Percentiles rank a stretch among this genome's conserved stretches.
Conservation (phyloP, 1,140 invertebrate species). For the Zaprionus ornatus region DNA sequence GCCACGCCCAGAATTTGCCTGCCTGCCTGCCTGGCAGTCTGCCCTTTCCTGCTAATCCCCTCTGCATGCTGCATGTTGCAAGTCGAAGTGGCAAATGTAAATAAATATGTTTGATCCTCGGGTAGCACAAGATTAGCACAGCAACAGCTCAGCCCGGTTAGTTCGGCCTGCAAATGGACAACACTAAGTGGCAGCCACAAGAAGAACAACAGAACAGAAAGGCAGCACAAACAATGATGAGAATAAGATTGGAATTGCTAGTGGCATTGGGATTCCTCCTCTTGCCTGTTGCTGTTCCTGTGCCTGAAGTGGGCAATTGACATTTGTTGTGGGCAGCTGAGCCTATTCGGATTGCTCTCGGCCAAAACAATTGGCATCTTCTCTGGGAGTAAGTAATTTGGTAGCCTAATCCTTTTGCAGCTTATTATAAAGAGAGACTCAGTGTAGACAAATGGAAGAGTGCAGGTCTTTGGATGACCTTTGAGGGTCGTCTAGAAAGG, state of each 20-base stretch:
- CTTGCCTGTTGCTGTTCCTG: neutral
- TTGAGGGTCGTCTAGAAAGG: neutral
- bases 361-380: slow-evolving; percentile 1
- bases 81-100: slow-evolving; percentile 43
- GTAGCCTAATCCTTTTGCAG: slow-evolving; percentile 35
- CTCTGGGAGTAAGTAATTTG: neutral
- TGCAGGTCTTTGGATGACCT: neutral
- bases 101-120: slow-evolving; percentile 26
- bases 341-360: neutral
- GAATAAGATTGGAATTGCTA: slow-evolving; percentile 7
- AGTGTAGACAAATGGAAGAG: neutral
- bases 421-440: slow-evolving; percentile 16
- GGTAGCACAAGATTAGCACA: slow-evolving; percentile 21
- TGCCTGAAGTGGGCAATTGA: slow-evolving; percentile 40
- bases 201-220: slow-evolving; percentile 29
- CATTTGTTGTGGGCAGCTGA: slow-evolving; percentile 11
- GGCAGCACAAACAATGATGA: slow-evolving; percentile 44
- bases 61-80: neutral
- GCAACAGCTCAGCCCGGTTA: neutral
- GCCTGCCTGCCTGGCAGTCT: neutral
- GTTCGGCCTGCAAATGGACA: slow-evolving; percentile 4
- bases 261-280: neutral
- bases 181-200: slow-evolving; percentile 40
- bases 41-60: slow-evolving; percentile 21
- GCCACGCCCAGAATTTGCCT: slow-evolving; percentile 29